These are phyloP conservation scores for Geotrupes spiniger DNA, from an alignment of 2,888 invertebrate genomes.

Conservation along the genomic window DNA sequence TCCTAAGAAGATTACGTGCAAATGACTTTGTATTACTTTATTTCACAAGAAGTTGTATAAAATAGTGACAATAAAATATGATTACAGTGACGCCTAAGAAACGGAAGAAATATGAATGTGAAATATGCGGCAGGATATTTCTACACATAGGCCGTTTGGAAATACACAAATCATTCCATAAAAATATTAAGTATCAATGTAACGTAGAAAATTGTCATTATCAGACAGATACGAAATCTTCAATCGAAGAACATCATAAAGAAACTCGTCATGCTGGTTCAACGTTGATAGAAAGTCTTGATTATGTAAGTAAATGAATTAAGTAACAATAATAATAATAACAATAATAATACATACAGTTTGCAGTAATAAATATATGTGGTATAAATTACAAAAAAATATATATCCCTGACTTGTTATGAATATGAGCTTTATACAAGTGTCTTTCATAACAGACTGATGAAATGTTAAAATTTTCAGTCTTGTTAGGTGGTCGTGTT, in stretches of 20 bases:
- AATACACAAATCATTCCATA: slow-evolving; percentile 60
- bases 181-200: slow-evolving; percentile 61
- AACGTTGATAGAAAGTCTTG: slow-evolving; percentile 47
- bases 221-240: slow-evolving; percentile 50
- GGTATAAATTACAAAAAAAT: no score
- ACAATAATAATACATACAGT: no score
- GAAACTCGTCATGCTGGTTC: slow-evolving; percentile 56
- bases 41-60: background rate
- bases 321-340: no score
- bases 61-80: background rate
- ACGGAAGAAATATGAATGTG: slow-evolving; percentile 50
- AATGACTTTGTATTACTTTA: no score
- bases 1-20: no score
- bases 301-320: slow-evolving; percentile 34
- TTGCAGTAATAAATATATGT: no score
- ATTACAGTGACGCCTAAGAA: slow-evolving; percentile 9
- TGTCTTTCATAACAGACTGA: no score
- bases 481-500: no score
- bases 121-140: slow-evolving; percentile 55
- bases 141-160: slow-evolving; percentile 53
- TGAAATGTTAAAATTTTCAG: no score
- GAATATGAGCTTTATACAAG: no score
- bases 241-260: slow-evolving; percentile 58
- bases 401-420: slow-evolving; percentile 2
- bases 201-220: slow-evolving; percentile 32